Evolutionary conservation across 2,113 vertebrate genomes (phyloP).

Genomic region (Oceanites oceanicus): DNA sequence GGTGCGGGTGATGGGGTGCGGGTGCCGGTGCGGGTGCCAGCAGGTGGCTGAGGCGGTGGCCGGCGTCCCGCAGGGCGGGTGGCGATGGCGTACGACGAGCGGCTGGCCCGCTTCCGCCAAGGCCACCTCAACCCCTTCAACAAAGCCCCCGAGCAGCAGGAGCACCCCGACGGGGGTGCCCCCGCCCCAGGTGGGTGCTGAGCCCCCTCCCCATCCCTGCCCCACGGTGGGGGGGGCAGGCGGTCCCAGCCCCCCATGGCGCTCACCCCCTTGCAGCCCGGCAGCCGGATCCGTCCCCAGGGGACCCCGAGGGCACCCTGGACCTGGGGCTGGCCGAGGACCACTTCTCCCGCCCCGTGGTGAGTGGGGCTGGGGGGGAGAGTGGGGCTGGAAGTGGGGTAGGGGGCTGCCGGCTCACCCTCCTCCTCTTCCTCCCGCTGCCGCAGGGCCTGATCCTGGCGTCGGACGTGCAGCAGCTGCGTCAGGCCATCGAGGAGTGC

Average conservation of each 20-base stretch:
- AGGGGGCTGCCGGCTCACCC: too few relatives aligned
- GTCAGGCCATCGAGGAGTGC: constrained; percentile 91
- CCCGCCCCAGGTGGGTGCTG: constrained; percentile 75
- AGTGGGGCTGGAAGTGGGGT: not conserved
- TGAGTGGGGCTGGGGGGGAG: constrained; percentile 32
- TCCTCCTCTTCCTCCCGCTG: not conserved
- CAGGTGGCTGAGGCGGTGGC: not conserved
- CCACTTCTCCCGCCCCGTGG: constrained; percentile 92
- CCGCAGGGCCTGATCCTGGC: constrained; percentile 88
- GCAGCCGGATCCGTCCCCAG: constrained; percentile 68
- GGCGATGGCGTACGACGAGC: constrained; percentile 91
- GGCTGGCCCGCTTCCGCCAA: constrained; percentile 91
- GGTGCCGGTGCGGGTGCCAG: not conserved
- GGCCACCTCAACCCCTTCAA: constrained; percentile 95
- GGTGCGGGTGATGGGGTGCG: not conserved
- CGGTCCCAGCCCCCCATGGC: not conserved
- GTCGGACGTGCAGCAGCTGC: constrained; percentile 87
- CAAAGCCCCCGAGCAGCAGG: constrained; percentile 53
- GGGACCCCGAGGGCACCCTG: constrained; percentile 75
- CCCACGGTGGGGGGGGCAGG: not conserved
- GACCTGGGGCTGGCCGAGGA: constrained; percentile 92
- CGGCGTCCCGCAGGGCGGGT: not conserved
- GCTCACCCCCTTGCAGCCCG: constrained; percentile 58
- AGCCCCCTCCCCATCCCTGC: not conserved
- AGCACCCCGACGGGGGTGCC: constrained; percentile 65